Base-by-base conservation (phyloP, 2,888 invertebrate genomes). In the Hetaerina titia region DNA sequence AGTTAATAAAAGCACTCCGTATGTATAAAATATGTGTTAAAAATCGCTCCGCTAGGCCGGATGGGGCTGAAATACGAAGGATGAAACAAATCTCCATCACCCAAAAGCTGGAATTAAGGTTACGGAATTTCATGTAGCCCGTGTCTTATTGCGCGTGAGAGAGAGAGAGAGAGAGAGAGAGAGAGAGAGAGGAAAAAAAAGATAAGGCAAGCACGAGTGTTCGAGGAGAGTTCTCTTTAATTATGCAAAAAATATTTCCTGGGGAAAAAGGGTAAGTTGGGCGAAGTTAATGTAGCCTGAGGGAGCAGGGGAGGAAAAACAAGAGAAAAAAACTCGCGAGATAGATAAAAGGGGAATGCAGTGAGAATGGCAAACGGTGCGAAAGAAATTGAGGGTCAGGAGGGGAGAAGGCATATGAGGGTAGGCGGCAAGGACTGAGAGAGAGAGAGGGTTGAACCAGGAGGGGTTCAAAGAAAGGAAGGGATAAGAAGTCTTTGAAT, bases 261-360 rank as follows among this genome's bases (percentile, higher is more conserved):
- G 90, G 63, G 60, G n/a, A n/a, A n/a, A 69, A 19, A n/a, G n/a
- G 69, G 69, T 69, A 6, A 7, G 69, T 69, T 69, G 7, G n/a
- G 69, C n/a, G 31, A 90, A 90, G 90, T 90, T 90, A 90, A 90
- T 90, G 90, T 90, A 45, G 63, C 64, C 31, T 69, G 90, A 90
- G 60, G 60, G 90, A 25, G 90, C 87, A 56, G 17, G 88, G 6
- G 88, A 2, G 88, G 56, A 45, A 88, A 56, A 69, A 69, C 69
- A 45, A 15, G 87, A 19, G 88, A 19, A 19, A 56, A 15, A 88
- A 88, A 19, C 8, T 45, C 15, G 88, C 56, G 88, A 19, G 22
- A 45, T 45, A 88, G 56, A 88, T 88, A 88, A 88, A 88, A 88
- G 56, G 56, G 31, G 63, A 57, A 25, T 31, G 64, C 90, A 17